phyloP scores from a whole-genome alignment of 2,888 invertebrate genomes.

The Spialia ferax region DNA sequence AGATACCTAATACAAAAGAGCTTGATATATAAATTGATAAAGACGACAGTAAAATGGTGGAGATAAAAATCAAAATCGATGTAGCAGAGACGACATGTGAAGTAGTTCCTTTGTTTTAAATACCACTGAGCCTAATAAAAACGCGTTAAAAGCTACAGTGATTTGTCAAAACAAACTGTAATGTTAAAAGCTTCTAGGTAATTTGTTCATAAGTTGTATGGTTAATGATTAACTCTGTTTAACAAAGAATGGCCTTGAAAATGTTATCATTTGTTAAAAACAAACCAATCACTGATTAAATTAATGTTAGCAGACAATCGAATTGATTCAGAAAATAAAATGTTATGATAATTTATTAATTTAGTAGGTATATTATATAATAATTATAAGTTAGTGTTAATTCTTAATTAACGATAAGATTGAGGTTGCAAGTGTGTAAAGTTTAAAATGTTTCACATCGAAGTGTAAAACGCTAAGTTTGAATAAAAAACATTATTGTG shows the following conservation, averaged over 20 bases:
- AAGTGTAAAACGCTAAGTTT: too few species aligned
- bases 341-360: too few species aligned
- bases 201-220: background rate
- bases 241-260: background rate
- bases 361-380: too few species aligned
- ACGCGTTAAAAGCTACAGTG: slow-evolving; percentile 8
- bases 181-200: slow-evolving; percentile 3
- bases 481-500: too few species aligned
- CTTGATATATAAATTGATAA: slow-evolving; percentile 2
- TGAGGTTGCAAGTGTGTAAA: too few species aligned
- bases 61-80: background rate
- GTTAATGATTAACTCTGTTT: background rate
- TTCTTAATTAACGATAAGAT: too few species aligned
- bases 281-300: too few species aligned
- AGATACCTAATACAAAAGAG: background rate
- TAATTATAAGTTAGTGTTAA: too few species aligned
- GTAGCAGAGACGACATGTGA: background rate
- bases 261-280: too few species aligned
- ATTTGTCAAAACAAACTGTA: background rate
- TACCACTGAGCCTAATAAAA: background rate
- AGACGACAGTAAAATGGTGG: slow-evolving; percentile 11
- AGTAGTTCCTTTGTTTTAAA: background rate
- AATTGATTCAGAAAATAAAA: too few species aligned
- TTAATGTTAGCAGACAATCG: too few species aligned
- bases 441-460: too few species aligned